Evolutionary conservation across 2,888 invertebrate species (phyloP).

Genomic region (Ophion ventricosus): DNA sequence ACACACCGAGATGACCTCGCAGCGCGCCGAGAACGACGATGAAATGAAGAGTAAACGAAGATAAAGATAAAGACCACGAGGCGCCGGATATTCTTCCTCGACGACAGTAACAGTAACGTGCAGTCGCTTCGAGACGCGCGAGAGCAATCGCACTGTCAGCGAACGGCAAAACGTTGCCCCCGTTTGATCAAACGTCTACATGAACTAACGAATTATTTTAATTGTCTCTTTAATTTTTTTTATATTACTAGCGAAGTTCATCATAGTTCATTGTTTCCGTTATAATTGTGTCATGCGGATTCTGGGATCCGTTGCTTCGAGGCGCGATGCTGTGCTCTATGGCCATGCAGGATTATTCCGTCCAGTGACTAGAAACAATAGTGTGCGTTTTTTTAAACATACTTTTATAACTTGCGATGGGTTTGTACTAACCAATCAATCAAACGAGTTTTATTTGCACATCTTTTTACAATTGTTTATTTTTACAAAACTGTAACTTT

Average conservation of each 20-base stretch:
- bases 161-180: constrained; percentile 16
- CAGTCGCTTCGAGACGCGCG: constrained; percentile 41
- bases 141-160: constrained; percentile 24
- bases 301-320: constrained; percentile 65
- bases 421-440: too few species aligned
- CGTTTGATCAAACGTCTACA: background rate
- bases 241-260: background rate
- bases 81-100: constrained; percentile 33
- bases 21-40: constrained; percentile 32
- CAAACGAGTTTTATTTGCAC: too few species aligned
- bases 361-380: constrained; percentile 55
- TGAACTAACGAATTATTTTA: background rate
- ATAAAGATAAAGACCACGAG: constrained; percentile 44
- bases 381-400: constrained; percentile 51
- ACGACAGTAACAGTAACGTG: constrained; percentile 4
- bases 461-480: too few species aligned
- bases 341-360: constrained; percentile 49
- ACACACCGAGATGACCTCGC: constrained; percentile 68
- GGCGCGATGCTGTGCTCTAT: constrained; percentile 62
- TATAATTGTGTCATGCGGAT: constrained; percentile 69
- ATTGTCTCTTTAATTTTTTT: background rate
- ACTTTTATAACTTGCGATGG: background rate
- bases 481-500: too few species aligned
- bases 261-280: background rate
- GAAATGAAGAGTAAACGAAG: constrained; percentile 44